These are phyloP conservation scores for Amphiduros pacificus DNA, from an alignment of 2,888 invertebrate species.

Conservation along the genomic window DNA sequence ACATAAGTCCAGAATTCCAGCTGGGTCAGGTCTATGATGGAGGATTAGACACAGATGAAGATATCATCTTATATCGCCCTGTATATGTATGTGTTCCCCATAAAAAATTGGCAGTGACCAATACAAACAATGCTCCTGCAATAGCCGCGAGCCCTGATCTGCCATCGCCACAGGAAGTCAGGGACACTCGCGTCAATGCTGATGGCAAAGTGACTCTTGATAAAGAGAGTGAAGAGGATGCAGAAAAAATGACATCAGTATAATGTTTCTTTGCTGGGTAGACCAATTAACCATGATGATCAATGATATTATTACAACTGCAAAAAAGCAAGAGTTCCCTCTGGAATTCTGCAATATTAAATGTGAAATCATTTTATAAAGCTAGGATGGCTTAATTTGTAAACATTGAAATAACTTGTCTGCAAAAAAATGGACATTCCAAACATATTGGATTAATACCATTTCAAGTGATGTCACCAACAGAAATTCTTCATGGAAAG, in stretches of 20 bases:
- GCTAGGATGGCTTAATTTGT: too few relatives aligned
- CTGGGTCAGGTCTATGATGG: constrained; percentile 79
- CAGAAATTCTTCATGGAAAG: too few relatives aligned
- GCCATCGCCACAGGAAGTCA: not conserved
- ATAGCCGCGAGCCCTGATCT: not conserved
- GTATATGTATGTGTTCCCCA: constrained; percentile 54
- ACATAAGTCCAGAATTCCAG: constrained; percentile 77
- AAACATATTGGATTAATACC: too few relatives aligned
- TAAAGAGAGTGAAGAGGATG: not conserved
- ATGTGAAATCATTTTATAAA: too few relatives aligned
- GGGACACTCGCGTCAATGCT: not conserved
- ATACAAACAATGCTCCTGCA: constrained; percentile 18
- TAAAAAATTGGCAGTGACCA: constrained; percentile 32
- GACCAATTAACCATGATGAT: too few relatives aligned
- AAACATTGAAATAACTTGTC: too few relatives aligned
- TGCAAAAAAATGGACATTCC: too few relatives aligned
- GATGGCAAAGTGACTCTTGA: constrained; percentile 2
- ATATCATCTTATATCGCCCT: constrained; percentile 68
- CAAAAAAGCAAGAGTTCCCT: too few relatives aligned
- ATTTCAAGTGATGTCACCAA: too few relatives aligned
- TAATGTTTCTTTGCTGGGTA: too few relatives aligned
- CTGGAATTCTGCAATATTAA: too few relatives aligned
- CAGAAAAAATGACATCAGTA: constrained; percentile 19
- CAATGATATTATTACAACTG: too few relatives aligned
- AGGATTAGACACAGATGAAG: constrained; percentile 64